A percentile compares a stretch with the other conserved stretches of the same genome.
phyloP scores from a whole-genome alignment of 64 coral and sea anemone genomes.

The Pocillopora damicornis region DNA sequence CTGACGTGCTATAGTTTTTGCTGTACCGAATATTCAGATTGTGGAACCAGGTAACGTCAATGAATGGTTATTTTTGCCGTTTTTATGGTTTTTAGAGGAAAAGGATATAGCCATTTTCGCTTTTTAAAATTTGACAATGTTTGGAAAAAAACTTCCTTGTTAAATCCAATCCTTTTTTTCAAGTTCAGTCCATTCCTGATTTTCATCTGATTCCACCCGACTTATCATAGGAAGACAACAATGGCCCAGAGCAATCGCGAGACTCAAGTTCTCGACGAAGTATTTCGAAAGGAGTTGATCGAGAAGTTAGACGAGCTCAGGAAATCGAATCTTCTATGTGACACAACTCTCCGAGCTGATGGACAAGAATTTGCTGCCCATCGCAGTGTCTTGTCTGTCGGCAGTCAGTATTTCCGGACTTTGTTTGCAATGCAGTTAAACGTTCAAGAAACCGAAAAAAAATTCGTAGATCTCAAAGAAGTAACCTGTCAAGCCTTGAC shows the following conservation, averaged over 20 bases:
- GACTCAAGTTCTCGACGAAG: not conserved
- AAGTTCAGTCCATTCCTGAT: not conserved
- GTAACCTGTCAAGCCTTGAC: not conserved
- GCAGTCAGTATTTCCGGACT: constrained; percentile 43
- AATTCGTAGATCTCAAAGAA: constrained; percentile 17
- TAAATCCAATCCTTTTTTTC: not conserved
- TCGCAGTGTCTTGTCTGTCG: constrained; percentile 24
- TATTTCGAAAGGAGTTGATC: not conserved
- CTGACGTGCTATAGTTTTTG: too few species aligned
- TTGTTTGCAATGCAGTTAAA: constrained; percentile 45
- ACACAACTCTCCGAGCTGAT: constrained; percentile 27
- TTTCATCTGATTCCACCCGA: not conserved
- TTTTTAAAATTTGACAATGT: too few species aligned
- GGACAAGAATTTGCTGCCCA: constrained; percentile 22
- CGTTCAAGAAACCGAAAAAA: not conserved
- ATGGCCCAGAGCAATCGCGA: not conserved
- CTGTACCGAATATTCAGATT: too few species aligned
- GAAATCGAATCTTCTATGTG: constrained; percentile 28
- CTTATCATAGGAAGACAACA: not conserved
- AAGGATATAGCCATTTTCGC: too few species aligned
- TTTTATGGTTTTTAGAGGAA: too few species aligned
- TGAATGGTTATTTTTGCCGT: too few species aligned
- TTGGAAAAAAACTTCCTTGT: too few species aligned
- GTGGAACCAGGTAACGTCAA: too few species aligned
- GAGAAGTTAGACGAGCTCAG: constrained; percentile 27